Evolutionary conservation across 1,140 invertebrate genomes (phyloP), one percentile per base, ranked within the genome.

Genomic region (Megalopta genalis): DNA sequence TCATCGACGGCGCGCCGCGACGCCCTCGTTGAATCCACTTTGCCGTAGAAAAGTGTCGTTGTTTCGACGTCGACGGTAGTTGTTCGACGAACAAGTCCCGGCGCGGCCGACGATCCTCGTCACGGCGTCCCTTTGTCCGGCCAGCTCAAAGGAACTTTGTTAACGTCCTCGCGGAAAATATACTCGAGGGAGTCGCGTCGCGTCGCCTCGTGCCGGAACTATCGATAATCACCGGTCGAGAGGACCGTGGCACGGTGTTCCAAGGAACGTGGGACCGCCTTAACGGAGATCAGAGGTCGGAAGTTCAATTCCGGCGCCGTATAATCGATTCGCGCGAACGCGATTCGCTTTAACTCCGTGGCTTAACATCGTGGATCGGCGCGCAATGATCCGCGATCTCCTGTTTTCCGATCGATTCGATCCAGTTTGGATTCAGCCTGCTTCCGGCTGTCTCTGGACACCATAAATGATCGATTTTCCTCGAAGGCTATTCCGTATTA

Each of bases 81-180:
- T 66, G 64, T 25, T n/a, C 39, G 3, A 46, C 21, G n/a, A 66
- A 3, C 64, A 66, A 66, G 39, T 46, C 42, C 39, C 39, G 32
- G 8, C 42, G 5, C 49, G 6, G n/a, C 21, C 2, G 2, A 21
- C 39, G 64, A 46, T 66, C 9, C 64, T 66, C 23, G 64, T 66
- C 8, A 46, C 52, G 18, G 25, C 46, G 42, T 46, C 65, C 65
- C 65, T 81, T 84, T 84, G 74, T 84, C 59, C 64, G 39, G 8
- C 39, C 64, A 10, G 68, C 69, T 84, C 80, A 82, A 84, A 81
- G 75, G 70, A 69, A 83, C 39, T 64, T 49, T 39, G 66, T 52
- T 65, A 57, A 76, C 77, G 69, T 82, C 68, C 64, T 60, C 52
- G n/a, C 54, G 80, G 69, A 84, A 84, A 84, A 84, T 78, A 81